phyloP scores from a whole-genome alignment of 2,113 vertebrate species.

The Papio anubis region DNA sequence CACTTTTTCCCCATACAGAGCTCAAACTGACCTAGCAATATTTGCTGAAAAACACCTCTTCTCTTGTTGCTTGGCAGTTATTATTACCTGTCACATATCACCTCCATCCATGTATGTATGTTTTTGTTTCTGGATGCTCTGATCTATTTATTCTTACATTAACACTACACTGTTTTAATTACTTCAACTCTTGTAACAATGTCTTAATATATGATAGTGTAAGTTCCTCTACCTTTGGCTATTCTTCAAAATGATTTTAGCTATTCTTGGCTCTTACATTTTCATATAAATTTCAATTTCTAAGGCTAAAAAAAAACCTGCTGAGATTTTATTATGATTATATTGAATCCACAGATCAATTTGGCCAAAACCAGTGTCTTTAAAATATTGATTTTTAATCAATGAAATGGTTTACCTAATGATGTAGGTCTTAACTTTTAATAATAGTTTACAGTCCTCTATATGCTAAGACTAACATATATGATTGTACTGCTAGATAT shows the following conservation, averaged over 20 bases:
- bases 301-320: not conserved
- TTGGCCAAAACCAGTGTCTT: not conserved
- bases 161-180: not conserved
- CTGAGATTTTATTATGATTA: not conserved
- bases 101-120: not conserved
- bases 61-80: not conserved
- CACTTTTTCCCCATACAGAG: not conserved
- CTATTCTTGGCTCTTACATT: not conserved
- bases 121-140: not conserved
- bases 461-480: not conserved
- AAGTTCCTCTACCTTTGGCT: not conserved
- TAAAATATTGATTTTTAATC: not conserved
- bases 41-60: not conserved
- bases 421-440: not conserved
- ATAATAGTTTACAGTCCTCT: not conserved
- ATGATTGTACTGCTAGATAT: not conserved
- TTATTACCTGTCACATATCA: not conserved
- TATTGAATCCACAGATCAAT: not conserved
- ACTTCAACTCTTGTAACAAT: not conserved
- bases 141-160: not conserved
- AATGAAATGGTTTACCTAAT: not conserved
- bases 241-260: conserved; percentile 2
- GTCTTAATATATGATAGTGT: not conserved
- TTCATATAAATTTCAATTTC: not conserved
- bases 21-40: not conserved